A percentile compares a stretch with the other conserved stretches of the same genome.
Evolutionary conservation across 2,888 invertebrate genomes (phyloP).

Genomic region (Lordiphosa fenestrarum): DNA sequence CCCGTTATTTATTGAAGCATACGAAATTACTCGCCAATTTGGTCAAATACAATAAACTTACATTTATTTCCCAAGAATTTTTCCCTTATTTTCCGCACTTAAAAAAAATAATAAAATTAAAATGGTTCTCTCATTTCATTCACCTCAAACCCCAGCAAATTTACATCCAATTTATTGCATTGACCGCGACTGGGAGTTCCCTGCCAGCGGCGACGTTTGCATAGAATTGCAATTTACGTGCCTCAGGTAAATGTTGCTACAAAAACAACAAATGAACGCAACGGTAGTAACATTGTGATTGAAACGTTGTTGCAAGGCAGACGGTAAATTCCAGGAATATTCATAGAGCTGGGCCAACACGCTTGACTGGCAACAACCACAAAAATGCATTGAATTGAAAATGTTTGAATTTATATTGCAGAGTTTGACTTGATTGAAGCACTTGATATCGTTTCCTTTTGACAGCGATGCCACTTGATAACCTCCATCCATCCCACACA

Average conservation of each 20-base stretch:
- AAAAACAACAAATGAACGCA: constrained; percentile 33
- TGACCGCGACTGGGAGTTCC: constrained; percentile 49
- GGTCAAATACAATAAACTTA: constrained; percentile 42
- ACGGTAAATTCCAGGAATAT: constrained; percentile 53
- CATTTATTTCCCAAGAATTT: constrained; percentile 29
- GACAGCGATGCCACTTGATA: constrained; percentile 33
- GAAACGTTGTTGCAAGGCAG: constrained; percentile 12
- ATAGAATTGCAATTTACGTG: constrained; percentile 63
- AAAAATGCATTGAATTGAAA: constrained; percentile 70
- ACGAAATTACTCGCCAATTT: not conserved
- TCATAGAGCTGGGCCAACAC: constrained; percentile 46
- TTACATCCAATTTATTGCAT: constrained; percentile 65
- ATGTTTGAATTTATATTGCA: constrained; percentile 73
- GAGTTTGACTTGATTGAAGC: constrained; percentile 70
- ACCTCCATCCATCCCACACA: not conserved
- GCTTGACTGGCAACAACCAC: constrained; percentile 69
- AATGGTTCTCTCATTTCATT: constrained; percentile 26
- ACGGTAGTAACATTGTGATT: constrained; percentile 22
- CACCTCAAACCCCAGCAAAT: constrained; percentile 10
- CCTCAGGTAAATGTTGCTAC: constrained; percentile 46
- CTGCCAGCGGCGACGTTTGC: constrained; percentile 20
- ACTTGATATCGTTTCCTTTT: constrained; percentile 68
- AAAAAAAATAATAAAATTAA: constrained; percentile 46
- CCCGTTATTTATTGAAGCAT: too few relatives aligned
- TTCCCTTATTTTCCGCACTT: constrained; percentile 35